Evolutionary conservation across 2,797 vertebrate genomes (phyloP), one percentile per base, ranked within the genome.

Genomic region (Sciurus carolinensis): DNA sequence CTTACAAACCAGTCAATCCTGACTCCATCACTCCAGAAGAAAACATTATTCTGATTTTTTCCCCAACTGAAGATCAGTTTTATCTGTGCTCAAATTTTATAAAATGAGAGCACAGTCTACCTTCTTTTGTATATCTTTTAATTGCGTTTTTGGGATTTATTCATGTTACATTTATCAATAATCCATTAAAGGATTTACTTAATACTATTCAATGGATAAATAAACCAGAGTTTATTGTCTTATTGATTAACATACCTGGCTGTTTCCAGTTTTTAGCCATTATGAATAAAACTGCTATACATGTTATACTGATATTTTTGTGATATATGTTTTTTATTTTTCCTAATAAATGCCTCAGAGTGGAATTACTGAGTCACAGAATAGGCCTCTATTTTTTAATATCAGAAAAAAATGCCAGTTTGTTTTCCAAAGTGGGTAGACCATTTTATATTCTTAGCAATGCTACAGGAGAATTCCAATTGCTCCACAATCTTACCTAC

Each of bases 381-480:
- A 1, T 80, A 93, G 33, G 6, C 20, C 7, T 57, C 54, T 52
- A 88, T 80, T 81, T 39, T 73, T 93, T 69, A 86, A 67, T 73
- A 69, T 81, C 44, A 67, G 66, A 42, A 93, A 69, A 50, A 67
- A 73, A 11, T 76, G 54, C 20, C 54, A 57, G 54, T 22, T 57
- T 57, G 18, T 84, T 90, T 90, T 73, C 66, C 39, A n/a, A 77
- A 79, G 50, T 10, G 10, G 30, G 39, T 42, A 30, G 7, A 57
- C 14, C 7, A 69, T 77, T 82, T 91, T 82, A 82, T 69, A 91
- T 91, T 64, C 54, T 80, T 59, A 83, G 39, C 30, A 50, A 87
- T 12, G 52, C 5, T 50, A 18, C 0, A 7, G 7, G 18, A 54
- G 20, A 91, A n/a, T 80, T 50, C 22, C 17, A 54, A 13, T 59